These are phyloP conservation scores for Hippocampus guttulatus DNA, from an alignment of 2,113 vertebrate species.

Conservation along the genomic window DNA sequence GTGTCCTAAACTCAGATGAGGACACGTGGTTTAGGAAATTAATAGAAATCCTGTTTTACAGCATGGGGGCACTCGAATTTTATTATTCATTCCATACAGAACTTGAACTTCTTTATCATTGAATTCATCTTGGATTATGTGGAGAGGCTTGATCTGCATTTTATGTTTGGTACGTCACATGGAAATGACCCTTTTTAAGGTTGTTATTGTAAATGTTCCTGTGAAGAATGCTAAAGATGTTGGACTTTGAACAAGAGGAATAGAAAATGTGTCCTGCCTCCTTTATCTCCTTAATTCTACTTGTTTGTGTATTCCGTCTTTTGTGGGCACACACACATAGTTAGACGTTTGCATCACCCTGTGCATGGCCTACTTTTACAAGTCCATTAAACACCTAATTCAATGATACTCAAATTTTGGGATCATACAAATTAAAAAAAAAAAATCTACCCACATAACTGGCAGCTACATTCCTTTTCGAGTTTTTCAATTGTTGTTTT, in stretches of 20 bases:
- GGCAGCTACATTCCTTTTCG: conserved; percentile 80
- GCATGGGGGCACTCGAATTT: conserved; percentile 41
- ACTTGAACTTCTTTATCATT: conserved; percentile 66
- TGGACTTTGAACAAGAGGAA: conserved; percentile 38
- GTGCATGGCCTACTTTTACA: conserved; percentile 45
- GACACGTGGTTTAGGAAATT: not conserved
- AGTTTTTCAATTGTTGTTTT: conserved; percentile 73
- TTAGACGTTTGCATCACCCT: conserved; percentile 42
- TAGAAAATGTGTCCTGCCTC: conserved; percentile 46
- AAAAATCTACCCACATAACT: conserved; percentile 62
- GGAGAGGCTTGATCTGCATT: conserved; percentile 66
- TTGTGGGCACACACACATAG: conserved; percentile 35
- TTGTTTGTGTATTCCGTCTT: conserved; percentile 57
- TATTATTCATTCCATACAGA: conserved; percentile 56
- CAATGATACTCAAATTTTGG: conserved; percentile 39
- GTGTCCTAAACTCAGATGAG: conserved; percentile 16
- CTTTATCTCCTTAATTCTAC: conserved; percentile 33
- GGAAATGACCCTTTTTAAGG: conserved; percentile 43
- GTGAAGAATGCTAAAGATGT: conserved; percentile 53
- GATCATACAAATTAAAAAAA: conserved; percentile 13
- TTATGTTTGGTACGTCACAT: conserved; percentile 50
- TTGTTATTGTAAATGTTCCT: conserved; percentile 57
- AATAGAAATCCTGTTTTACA: conserved; percentile 41
- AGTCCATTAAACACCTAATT: conserved; percentile 35
- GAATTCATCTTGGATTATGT: conserved; percentile 55